Conservation (phyloP, 2,888 invertebrate species). For the Phorcus lineatus region DNA sequence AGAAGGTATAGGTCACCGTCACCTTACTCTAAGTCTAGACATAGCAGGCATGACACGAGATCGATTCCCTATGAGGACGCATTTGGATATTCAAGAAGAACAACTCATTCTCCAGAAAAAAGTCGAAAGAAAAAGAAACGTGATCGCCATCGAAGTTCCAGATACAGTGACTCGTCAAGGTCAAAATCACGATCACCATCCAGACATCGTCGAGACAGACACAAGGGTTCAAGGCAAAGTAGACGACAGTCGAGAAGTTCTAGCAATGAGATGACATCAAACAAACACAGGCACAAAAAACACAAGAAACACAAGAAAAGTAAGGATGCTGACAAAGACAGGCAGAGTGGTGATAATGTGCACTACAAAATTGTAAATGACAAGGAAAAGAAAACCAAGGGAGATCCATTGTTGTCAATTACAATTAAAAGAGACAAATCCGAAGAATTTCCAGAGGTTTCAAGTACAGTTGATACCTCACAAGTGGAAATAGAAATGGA, state of each 20-base stretch:
- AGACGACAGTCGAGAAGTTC: constrained; percentile 34
- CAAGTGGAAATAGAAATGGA: not conserved
- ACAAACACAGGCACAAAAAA: constrained; percentile 41
- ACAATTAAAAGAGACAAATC: constrained; percentile 10
- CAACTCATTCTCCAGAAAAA: not conserved
- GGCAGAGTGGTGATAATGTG: not conserved
- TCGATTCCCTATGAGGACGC: constrained; percentile 8
- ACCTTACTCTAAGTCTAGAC: not conserved
- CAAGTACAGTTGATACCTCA: constrained; percentile 6
- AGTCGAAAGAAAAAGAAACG: not conserved
- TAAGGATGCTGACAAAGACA: not conserved
- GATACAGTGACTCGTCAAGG: constrained; percentile 22
- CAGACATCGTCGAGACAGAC: constrained; percentile 28
- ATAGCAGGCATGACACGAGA: not conserved
- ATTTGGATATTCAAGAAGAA: not conserved
- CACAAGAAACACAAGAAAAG: constrained; percentile 31
- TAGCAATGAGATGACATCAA: not conserved
- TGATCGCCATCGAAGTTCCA: not conserved
- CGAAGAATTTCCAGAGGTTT: not conserved
- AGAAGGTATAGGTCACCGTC: constrained; percentile 1
- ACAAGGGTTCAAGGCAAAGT: constrained; percentile 30
- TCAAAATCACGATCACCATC: constrained; percentile 35
- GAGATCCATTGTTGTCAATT: constrained; percentile 5
- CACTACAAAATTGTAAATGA: constrained; percentile 14
- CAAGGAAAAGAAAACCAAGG: not conserved